phyloP scores from a whole-genome alignment of 2,797 vertebrate genomes.

The Galaxias olidus region DNA sequence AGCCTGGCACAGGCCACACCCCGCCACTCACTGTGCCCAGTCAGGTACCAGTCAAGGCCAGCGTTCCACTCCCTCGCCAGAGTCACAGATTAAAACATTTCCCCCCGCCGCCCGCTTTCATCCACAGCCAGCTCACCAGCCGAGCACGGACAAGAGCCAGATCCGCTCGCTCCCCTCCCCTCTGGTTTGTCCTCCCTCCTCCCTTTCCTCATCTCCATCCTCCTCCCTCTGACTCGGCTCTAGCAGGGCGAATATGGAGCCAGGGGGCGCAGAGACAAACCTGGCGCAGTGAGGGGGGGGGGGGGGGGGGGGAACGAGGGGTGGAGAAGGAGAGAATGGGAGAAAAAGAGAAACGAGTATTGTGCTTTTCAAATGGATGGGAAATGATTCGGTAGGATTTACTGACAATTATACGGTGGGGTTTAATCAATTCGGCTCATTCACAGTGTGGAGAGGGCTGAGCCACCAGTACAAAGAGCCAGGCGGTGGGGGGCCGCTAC shows the following conservation, averaged over 20 bases:
- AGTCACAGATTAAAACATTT: constrained; percentile 71
- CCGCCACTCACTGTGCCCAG: constrained; percentile 47
- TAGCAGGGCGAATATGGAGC: constrained; percentile 51
- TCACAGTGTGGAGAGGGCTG: constrained; percentile 93
- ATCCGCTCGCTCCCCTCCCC: constrained; percentile 26
- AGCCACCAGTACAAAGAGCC: constrained; percentile 88
- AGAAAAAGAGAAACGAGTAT: constrained; percentile 79
- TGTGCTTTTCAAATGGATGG: constrained; percentile 87
- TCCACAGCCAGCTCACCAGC: constrained; percentile 69
- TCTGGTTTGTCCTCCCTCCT: constrained; percentile 47
- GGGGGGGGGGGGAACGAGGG: constrained; percentile 54
- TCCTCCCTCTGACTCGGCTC: constrained; percentile 52
- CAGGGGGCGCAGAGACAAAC: constrained; percentile 63
- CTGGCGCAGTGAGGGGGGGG: constrained; percentile 66
- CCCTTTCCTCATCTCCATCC: constrained; percentile 39
- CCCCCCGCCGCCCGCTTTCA: constrained; percentile 73
- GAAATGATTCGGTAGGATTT: constrained; percentile 93
- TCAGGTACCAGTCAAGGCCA: constrained; percentile 69
- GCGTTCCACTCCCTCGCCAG: constrained; percentile 51
- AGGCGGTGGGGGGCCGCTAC: constrained; percentile 87
- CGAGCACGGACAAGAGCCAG: constrained; percentile 58
- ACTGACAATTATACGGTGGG: constrained; percentile 89
- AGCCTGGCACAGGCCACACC: constrained; percentile 30
- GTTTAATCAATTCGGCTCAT: constrained; percentile 94
- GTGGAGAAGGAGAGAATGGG: constrained; percentile 57